phyloP scores from a whole-genome alignment of 2,113 vertebrate genomes.

The Chaetodon auriga region DNA sequence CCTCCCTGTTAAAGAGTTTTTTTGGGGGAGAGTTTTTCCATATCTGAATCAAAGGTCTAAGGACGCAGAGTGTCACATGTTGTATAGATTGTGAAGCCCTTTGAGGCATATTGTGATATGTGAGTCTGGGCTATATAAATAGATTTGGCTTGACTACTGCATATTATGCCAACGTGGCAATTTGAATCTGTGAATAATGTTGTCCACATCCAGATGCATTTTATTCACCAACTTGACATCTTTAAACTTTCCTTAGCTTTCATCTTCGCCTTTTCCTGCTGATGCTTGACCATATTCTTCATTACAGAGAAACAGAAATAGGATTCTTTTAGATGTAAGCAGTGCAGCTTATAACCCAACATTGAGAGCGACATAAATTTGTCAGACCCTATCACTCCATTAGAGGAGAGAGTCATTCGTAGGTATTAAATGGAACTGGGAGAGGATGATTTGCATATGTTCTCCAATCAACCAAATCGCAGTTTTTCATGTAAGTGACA shows the following conservation, averaged over 20 bases:
- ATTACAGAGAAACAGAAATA: slow-evolving; percentile 1
- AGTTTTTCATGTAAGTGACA: slow-evolving; percentile 14
- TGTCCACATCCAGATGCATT: not conserved
- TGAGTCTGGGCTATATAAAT: too few species aligned
- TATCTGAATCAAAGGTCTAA: too few species aligned
- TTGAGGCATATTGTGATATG: too few species aligned
- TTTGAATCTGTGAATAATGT: not conserved
- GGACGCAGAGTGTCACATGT: too few species aligned
- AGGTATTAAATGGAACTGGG: not conserved
- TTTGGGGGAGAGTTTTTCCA: too few species aligned
- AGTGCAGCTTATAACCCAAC: slow-evolving; percentile 24
- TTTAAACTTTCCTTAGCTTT: not conserved
- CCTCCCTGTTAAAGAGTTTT: too few species aligned
- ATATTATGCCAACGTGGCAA: not conserved
- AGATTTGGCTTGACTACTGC: too few species aligned
- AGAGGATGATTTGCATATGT: not conserved
- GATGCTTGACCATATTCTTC: not conserved
- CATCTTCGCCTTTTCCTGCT: slow-evolving; percentile 9
- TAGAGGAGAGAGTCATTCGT: not conserved
- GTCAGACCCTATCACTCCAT: not conserved
- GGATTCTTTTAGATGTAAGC: slow-evolving; percentile 5
- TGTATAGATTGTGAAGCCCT: too few species aligned
- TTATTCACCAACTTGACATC: not conserved
- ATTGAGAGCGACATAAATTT: not conserved
- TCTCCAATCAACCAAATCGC: not conserved